These are phyloP conservation scores for Mimachlamys varia DNA, from an alignment of 2,888 invertebrate species.

Conservation along the genomic window DNA sequence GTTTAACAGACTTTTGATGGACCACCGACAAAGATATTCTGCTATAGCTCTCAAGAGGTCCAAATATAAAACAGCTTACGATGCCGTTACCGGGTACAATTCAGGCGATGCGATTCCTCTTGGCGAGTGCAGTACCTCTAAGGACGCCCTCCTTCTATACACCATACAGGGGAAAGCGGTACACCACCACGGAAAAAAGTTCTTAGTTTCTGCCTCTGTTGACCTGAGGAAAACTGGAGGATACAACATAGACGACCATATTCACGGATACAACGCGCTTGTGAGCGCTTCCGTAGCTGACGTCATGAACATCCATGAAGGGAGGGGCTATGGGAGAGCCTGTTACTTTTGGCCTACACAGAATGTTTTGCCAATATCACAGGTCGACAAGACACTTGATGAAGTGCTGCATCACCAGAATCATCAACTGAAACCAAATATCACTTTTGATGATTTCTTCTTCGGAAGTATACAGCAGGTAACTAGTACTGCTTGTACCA, in stretches of 20 bases:
- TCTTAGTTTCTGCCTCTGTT: slow-evolving; percentile 46
- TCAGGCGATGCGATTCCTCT: slow-evolving; percentile 56
- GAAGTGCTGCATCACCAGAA: slow-evolving; percentile 59
- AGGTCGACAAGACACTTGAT: slow-evolving; percentile 60
- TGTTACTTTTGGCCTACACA: slow-evolving; percentile 70
- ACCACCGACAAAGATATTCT: slow-evolving; percentile 63
- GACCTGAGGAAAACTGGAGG: slow-evolving; percentile 57
- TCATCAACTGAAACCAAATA: slow-evolving; percentile 55
- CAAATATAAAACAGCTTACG: slow-evolving; percentile 46
- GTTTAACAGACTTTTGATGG: slow-evolving; percentile 58
- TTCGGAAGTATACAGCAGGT: slow-evolving; percentile 69
- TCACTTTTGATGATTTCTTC: slow-evolving; percentile 69
- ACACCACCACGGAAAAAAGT: slow-evolving; percentile 34
- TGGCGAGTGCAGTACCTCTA: slow-evolving; percentile 32
- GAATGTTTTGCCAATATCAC: slow-evolving; percentile 51
- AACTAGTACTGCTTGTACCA: not conserved
- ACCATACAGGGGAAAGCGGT: not conserved
- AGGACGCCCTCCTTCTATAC: not conserved
- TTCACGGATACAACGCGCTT: slow-evolving; percentile 61
- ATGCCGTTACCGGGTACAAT: slow-evolving; percentile 60
- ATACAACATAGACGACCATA: slow-evolving; percentile 60
- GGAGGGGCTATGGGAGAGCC: slow-evolving; percentile 68
- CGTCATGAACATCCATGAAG: slow-evolving; percentile 72
- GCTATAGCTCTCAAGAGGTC: not conserved
- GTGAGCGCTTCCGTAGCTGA: slow-evolving; percentile 56